phyloP scores from a whole-genome alignment of 2,888 invertebrate species.

The Xylophagus ater region DNA sequence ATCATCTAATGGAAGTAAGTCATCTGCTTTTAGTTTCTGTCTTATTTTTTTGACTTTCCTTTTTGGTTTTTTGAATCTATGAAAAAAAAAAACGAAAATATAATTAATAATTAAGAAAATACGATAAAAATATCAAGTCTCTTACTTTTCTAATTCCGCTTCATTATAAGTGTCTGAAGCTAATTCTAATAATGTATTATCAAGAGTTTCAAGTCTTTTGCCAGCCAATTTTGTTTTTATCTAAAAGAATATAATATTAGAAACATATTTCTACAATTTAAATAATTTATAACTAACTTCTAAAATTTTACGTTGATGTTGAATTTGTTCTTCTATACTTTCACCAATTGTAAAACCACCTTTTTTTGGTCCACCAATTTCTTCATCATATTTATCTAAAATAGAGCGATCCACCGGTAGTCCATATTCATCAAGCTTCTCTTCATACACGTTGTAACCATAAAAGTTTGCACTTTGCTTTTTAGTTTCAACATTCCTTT shows the following conservation, averaged over 20 bases:
- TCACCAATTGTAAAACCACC: constrained; percentile 68
- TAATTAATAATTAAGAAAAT: constrained; percentile 10
- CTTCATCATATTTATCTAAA: constrained; percentile 89
- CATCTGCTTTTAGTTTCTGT: constrained; percentile 60
- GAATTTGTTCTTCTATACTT: constrained; percentile 45
- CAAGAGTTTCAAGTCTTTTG: constrained; percentile 64
- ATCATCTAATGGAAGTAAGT: constrained; percentile 44
- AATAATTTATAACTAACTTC: constrained; percentile 20
- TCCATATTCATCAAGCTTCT: constrained; percentile 57
- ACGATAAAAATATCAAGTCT: not conserved
- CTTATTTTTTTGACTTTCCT: constrained; percentile 62
- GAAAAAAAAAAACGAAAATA: constrained; percentile 26
- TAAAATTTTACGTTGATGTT: constrained; percentile 38
- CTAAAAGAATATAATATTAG: constrained; percentile 18
- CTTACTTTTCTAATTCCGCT: constrained; percentile 68
- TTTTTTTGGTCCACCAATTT: constrained; percentile 63
- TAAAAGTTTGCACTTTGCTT: constrained; percentile 74
- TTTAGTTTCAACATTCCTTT: constrained; percentile 72
- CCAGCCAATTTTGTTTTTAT: constrained; percentile 50
- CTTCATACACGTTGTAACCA: constrained; percentile 74
- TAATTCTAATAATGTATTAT: constrained; percentile 51
- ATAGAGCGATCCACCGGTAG: constrained; percentile 54
- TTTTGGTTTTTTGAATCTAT: constrained; percentile 81
- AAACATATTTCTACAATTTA: not conserved
- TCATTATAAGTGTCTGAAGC: constrained; percentile 84